Evolutionary conservation across 2,797 vertebrate genomes (phyloP), one percentile per base, ranked within the genome.

Genomic region (Notoglanidium macrostoma): DNA sequence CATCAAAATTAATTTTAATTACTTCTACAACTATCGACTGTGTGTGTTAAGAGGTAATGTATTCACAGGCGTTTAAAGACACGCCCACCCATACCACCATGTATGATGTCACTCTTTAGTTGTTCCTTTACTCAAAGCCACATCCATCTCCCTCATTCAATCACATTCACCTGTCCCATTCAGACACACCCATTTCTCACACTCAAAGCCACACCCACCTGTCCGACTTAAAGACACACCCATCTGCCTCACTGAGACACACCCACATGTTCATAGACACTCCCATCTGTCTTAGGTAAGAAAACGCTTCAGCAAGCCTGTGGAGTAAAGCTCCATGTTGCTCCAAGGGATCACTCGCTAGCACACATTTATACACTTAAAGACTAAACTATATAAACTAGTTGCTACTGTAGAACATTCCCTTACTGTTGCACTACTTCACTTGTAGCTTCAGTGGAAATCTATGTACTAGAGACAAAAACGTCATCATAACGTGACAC

Each of bases 161-260:
- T 0, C 65, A 68, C 65, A 19, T 4, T 15, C 29, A 2, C 5
- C 3, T 29, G 4, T 32, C 14, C 1, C 8, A 72, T 19, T 12
- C 68, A 23, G 8, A 29, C 68, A 21, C 17, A 1, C 10, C 40
- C 70, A 23, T 46, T 8, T 10, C 2, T 23, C 9, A 1, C 5
- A n/a, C 72, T 72, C 40, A 72, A 59, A 84, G 21, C 19, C 86
- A 78, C 59, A 40, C 61, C 57, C 59, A 51, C 15, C 70, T 23
- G 21, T 11, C 35, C 2, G 4, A 29, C 10, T 26, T 23, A 74
- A 72, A 72, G 44, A 26, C 44, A n/a, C 23, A 72, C 3, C 0
- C 35, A 12, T n/a, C 26, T 14, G 26, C 2, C 46, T n/a, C 9
- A 57, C 5, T 29, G 26, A n/a, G 8, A 76, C 74, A 21, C 49